Evolutionary conservation across 2,888 invertebrate genomes (phyloP).

Genomic region (Mesopsocus fuscifrons): DNA sequence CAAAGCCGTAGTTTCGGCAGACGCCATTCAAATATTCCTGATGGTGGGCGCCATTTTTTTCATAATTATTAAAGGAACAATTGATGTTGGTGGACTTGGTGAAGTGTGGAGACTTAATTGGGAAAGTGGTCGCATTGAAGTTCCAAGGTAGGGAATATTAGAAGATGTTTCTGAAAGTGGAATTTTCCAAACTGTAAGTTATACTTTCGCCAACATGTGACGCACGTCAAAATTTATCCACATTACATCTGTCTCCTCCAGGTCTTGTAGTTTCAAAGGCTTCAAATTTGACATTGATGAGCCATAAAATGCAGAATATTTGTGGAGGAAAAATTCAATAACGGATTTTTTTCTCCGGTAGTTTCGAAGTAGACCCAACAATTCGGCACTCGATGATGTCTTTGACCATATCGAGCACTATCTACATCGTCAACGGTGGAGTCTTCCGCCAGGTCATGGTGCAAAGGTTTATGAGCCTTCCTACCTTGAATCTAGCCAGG

Average conservation of each 20-base stretch:
- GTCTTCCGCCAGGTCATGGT: constrained; percentile 71
- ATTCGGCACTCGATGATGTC: constrained; percentile 64
- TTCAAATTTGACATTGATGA: too few species aligned
- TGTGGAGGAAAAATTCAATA: too few species aligned
- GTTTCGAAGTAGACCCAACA: too few species aligned
- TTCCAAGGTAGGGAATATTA: constrained; percentile 1
- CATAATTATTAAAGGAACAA: constrained; percentile 31
- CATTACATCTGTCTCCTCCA: too few species aligned
- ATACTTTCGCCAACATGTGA: too few species aligned
- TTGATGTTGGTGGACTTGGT: background rate
- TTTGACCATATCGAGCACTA: constrained; percentile 49
- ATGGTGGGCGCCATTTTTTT: constrained; percentile 57
- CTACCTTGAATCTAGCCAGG: constrained; percentile 45
- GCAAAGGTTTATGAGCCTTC: constrained; percentile 61
- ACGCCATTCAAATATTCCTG: constrained; percentile 54
- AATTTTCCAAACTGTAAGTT: too few species aligned
- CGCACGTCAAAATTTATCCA: too few species aligned
- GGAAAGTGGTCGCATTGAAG: background rate
- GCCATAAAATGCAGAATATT: too few species aligned
- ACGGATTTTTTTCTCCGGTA: too few species aligned
- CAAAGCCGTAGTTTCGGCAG: constrained; percentile 68
- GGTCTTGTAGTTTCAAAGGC: too few species aligned
- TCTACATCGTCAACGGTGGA: constrained; percentile 57
- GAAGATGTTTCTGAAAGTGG: too few species aligned
- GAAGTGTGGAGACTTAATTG: background rate